phyloP scores from a whole-genome alignment of 2,113 vertebrate species.

The Semnornis frantzii region DNA sequence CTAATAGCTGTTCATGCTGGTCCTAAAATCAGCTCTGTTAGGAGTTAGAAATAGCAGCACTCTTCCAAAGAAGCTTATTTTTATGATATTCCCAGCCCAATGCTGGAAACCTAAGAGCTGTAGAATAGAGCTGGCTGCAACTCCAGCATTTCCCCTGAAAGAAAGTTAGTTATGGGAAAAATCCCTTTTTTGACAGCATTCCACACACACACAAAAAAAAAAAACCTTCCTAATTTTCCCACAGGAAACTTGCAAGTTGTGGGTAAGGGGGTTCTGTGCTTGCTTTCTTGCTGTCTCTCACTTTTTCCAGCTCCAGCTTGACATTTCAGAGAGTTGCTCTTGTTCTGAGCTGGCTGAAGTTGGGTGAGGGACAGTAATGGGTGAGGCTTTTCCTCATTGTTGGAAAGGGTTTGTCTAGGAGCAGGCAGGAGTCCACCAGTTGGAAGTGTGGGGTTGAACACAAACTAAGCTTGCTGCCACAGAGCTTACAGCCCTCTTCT shows the following conservation, averaged over 20 bases:
- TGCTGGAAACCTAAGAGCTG: constrained; percentile 45
- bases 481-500: too few relatives aligned
- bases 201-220: neutral
- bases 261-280: constrained; percentile 37
- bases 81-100: constrained; percentile 52
- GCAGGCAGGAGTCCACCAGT: neutral
- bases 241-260: constrained; percentile 46
- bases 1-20: neutral
- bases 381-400: neutral
- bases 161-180: constrained; percentile 60
- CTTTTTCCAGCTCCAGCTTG: neutral
- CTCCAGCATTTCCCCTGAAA: constrained; percentile 44
- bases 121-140: constrained; percentile 43
- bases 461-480: neutral
- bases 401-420: neutral
- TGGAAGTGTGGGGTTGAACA: neutral
- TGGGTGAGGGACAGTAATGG: neutral
- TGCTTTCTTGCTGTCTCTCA: neutral
- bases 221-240: constrained; percentile 20
- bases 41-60: neutral
- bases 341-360: neutral
- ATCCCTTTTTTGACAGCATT: constrained; percentile 56
- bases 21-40: neutral
- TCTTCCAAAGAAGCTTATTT: constrained; percentile 50
- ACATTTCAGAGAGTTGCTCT: neutral